Evolutionary conservation across 1,140 invertebrate genomes (phyloP).

Genomic region (Drosophila sp.): DNA sequence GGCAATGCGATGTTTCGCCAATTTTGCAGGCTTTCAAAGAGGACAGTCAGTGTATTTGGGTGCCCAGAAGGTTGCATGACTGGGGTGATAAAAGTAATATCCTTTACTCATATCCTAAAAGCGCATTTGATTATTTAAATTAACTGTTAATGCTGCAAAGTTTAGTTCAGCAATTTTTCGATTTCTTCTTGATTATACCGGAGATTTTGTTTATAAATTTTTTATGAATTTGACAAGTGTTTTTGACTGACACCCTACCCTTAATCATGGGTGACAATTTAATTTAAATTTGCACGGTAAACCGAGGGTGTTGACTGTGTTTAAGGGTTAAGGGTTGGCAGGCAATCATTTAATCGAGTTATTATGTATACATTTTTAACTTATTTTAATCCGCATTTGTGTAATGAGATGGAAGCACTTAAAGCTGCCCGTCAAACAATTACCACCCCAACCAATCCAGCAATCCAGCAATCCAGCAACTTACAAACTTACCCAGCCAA

Average conservation of each 20-base stretch:
- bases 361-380: slow-evolving; percentile 29
- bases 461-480: background rate
- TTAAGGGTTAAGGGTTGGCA: background rate
- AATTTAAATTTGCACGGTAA: background rate
- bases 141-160: background rate
- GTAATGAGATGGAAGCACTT: slow-evolving; percentile 75
- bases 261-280: background rate
- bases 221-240: no score
- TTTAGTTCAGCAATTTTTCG: background rate
- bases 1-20: slow-evolving; percentile 46
- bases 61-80: background rate
- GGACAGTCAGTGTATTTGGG: background rate
- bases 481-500: background rate
- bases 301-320: background rate
- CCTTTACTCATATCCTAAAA: slow-evolving; percentile 3
- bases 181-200: background rate
- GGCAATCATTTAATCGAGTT: background rate
- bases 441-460: slow-evolving; percentile 15
- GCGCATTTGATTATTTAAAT: slow-evolving; percentile 4
- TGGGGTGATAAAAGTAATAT: slow-evolving; percentile 1
- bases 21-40: slow-evolving; percentile 50
- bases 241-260: no score
- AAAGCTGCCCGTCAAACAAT: slow-evolving; percentile 56
- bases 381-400: slow-evolving; percentile 73
- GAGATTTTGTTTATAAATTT: no score